Conservation (phyloP, 2,888 invertebrate genomes). For the Andrena praecox region DNA sequence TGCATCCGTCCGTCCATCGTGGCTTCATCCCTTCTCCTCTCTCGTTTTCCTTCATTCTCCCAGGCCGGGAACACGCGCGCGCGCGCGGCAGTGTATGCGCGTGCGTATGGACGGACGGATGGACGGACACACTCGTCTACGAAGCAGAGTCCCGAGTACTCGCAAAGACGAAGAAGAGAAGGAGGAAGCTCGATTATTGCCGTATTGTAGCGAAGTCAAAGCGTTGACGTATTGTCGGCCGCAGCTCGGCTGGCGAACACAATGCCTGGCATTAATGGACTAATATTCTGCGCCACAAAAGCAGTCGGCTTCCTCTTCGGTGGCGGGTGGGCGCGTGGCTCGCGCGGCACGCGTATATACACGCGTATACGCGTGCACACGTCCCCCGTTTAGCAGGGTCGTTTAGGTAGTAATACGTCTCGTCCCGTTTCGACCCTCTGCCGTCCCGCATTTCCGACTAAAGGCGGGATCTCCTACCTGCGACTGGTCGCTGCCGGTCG, state of each 20-base stretch:
- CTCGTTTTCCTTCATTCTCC: background rate
- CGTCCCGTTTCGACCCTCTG: conserved; percentile 3
- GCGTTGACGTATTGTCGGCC: conserved; percentile 76
- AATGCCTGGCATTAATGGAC: conserved; percentile 74
- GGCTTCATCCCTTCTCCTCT: background rate
- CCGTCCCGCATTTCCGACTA: background rate
- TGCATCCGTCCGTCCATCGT: conserved; percentile 28
- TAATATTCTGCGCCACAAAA: conserved; percentile 74
- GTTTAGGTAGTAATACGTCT: conserved; percentile 34
- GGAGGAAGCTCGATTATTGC: conserved; percentile 76
- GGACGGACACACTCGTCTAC: background rate
- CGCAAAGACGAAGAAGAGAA: conserved; percentile 69
- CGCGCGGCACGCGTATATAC: background rate
- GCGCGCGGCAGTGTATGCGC: conserved; percentile 9
- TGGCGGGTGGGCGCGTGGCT: conserved; percentile 29
- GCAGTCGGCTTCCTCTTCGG: conserved; percentile 65
- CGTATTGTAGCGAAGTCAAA: conserved; percentile 75
- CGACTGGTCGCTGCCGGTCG: no score
- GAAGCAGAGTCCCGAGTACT: conserved; percentile 36
- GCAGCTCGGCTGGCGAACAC: conserved; percentile 62
- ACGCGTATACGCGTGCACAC: conserved; percentile 40
- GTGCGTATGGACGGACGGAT: background rate
- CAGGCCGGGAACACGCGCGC: background rate
- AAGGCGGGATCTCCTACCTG: no score
- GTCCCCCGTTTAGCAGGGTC: conserved; percentile 58